Percentiles rank a stretch among this genome's conserved stretches.
Evolutionary conservation across 2,888 invertebrate species (phyloP).

Genomic region (Stenoptilia bipunctidactyla): DNA sequence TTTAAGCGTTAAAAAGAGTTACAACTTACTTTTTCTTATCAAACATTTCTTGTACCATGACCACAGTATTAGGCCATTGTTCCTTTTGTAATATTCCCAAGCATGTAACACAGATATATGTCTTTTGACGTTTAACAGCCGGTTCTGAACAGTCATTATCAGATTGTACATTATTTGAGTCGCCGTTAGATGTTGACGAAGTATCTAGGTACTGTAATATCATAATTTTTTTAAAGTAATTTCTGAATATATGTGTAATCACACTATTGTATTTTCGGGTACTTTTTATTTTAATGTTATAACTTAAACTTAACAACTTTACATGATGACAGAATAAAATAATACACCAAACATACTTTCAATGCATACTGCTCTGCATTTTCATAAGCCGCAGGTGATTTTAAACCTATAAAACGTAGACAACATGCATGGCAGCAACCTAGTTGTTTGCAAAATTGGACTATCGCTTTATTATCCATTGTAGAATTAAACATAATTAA

Average conservation of each 20-base stretch:
- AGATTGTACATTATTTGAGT: no score
- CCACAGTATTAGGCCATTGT: conserved; percentile 65
- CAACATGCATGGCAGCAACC: conserved; percentile 79
- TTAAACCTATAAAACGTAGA: conserved; percentile 75
- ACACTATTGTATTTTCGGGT: no score
- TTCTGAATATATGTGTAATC: no score
- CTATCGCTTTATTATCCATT: conserved; percentile 62
- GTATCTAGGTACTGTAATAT: no score
- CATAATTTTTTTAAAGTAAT: no score
- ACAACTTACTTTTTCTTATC: conserved; percentile 54
- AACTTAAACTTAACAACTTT: no score
- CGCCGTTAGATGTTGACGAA: no score
- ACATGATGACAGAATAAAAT: no score
- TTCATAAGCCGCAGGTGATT: conserved; percentile 66
- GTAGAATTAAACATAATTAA: neutral
- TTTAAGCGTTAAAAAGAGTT: no score
- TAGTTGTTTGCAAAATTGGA: conserved; percentile 55
- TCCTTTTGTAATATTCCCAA: conserved; percentile 78
- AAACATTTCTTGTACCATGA: conserved; percentile 63
- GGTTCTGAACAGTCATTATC: conserved; percentile 13
- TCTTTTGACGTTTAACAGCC: conserved; percentile 51
- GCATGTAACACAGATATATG: conserved; percentile 76
- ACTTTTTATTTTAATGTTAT: no score
- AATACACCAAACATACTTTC: conserved; percentile 65
- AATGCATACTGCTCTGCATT: conserved; percentile 52